Base-by-base conservation (phyloP, 2,113 vertebrate genomes). In the Lutjanus erythropterus region DNA sequence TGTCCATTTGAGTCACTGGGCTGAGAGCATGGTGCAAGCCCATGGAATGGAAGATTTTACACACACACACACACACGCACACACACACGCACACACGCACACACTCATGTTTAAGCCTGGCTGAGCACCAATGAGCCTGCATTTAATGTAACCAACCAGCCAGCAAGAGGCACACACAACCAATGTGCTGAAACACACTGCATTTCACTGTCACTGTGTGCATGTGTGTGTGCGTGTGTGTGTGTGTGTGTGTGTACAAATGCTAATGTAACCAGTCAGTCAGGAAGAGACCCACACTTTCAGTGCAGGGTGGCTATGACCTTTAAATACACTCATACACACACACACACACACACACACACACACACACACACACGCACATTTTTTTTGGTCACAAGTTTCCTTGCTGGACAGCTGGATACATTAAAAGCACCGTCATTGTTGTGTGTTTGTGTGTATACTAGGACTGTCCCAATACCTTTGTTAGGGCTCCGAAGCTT, bases 91-190 rank as follows among this genome's bases (percentile, higher is more conserved):
- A 44, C 69, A 62, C 29, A 80, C 67, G n/a, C n/a, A 82, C 74
- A 80, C 37, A 70, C 58, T 15, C 25, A 29, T n/a, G 66, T 80
- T 85, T 65, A 55, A 62, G 71, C 59, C 33, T 74, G 78, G 37
- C 35, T 82, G 71, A 79, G 69, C 86, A 84, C 81, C 81, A 86
- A 71, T 76, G 83, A 74, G 49, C 25, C 77, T 66, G 62, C 55
- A 68, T 83, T 75, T 75, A 82, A 89, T 91, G 81, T 71, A 81
- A 87, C 73, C 75, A 87, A 76, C 75, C 81, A 88, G 71, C 71
- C 60, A 85, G 33, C 15, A 59, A 79, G 42, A 68, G 59, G 29
- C 31, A 59, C 61, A 56, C 53, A 85, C 52, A 75, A 35, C 41
- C 60, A 46, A 21, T 61, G 56, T 44, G 19, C 68, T 25, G 44